These are phyloP conservation scores for Pantherophis vulpinus DNA, from an alignment of 2,797 vertebrate genomes.

Conservation along the genomic window DNA sequence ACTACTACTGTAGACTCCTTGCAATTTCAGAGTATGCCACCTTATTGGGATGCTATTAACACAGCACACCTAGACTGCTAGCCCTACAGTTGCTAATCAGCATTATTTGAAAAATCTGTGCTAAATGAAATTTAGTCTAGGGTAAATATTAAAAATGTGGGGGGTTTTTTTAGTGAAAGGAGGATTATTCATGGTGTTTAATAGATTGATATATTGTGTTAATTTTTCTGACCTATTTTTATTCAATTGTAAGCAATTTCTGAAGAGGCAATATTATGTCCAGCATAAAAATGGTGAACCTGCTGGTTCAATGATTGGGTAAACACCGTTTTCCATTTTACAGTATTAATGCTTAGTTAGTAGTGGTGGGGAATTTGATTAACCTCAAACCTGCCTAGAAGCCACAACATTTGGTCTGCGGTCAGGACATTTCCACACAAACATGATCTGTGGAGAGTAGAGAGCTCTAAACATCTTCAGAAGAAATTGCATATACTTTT, in stretches of 20 bases:
- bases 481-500: background rate
- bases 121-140: background rate
- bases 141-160: background rate
- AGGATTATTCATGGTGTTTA: background rate
- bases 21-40: background rate
- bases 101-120: background rate
- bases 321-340: background rate
- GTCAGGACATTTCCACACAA: background rate
- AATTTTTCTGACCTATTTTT: background rate
- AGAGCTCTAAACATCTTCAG: background rate
- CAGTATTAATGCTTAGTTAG: background rate
- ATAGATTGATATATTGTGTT: background rate
- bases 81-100: background rate
- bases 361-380: background rate
- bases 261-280: background rate
- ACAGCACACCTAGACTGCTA: background rate
- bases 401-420: background rate
- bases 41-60: background rate
- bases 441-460: background rate
- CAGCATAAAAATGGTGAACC: background rate
- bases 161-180: background rate
- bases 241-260: background rate
- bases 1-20: background rate
- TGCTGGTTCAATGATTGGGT: background rate
- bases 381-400: background rate